Base-by-base conservation (phyloP, 2,113 vertebrate species). In the Cairina moschata region DNA sequence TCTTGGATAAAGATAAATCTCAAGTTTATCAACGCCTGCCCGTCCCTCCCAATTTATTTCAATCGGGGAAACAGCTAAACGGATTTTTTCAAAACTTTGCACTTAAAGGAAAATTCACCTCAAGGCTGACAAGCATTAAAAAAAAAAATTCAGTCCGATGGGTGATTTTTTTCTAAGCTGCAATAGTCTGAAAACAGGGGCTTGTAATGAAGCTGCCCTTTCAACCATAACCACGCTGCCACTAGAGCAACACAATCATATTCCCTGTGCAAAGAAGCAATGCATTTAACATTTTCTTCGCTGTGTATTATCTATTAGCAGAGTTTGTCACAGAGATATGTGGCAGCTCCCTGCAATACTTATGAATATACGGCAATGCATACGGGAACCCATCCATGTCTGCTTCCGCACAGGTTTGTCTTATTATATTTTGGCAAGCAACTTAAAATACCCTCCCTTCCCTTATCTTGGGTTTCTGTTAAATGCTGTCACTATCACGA, bases 161-260 rank as follows among this genome's bases (percentile, higher is more conserved):
- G 75, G 36, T 62, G 55, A 73, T 8, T 56, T 59, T 77, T n/a
- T 69, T 65, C 86, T 67, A 96, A 92, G 71, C 88, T 81, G 91
- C 63, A 95, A 83, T 78, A 95, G 89, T 75, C 91, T 93, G 68
- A 95, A 96, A 95, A 94, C 82, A 93, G 91, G 92, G 71, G 59
- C 60, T 94, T 77, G 93, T 92, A 95, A 96, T 93, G 92, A 96
- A 96, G 91, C 94, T 96, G 92, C 86, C 81, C 78, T 34, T 16
- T 94, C 95, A 97, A 93, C 92, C 91, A 93, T 82, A 96, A 89
- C 96, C 77, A 84, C 46, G 11, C 81, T 83, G 91, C 83, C 91
- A 89, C 88, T 40, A 93, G 84, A 96, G 92, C 95, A 94, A 86
- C 86, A 90, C 84, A 92, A 81, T 82, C 80, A 56, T 86, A 83